Percentiles rank a stretch among this genome's conserved stretches.
Conservation (phyloP, 2,888 invertebrate species). For the Thyatira batis region DNA sequence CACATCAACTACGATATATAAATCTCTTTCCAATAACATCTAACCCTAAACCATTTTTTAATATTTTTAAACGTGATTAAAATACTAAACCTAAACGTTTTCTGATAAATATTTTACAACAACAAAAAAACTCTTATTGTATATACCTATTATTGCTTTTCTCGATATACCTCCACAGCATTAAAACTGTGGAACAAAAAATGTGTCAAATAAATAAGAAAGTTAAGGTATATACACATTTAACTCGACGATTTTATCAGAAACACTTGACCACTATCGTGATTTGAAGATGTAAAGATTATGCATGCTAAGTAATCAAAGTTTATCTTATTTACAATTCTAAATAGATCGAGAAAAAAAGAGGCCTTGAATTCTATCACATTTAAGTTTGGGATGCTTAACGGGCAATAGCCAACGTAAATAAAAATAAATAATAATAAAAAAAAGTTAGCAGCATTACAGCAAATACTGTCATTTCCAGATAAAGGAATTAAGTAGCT, state of each 20-base stretch:
- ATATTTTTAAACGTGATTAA: conserved; percentile 56
- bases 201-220: conserved; percentile 57
- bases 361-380: conserved; percentile 76
- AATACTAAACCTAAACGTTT: conserved; percentile 58
- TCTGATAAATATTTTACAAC: conserved; percentile 69
- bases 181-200: conserved; percentile 36
- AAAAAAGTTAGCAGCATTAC: conserved; percentile 45
- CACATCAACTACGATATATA: conserved; percentile 53
- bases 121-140: conserved; percentile 62
- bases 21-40: conserved; percentile 48
- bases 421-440: conserved; percentile 53
- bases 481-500: conserved; percentile 62
- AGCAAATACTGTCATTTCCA: conserved; percentile 62
- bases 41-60: conserved; percentile 65
- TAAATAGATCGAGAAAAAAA: conserved; percentile 63
- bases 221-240: conserved; percentile 54
- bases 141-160: conserved; percentile 78
- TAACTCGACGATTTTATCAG: conserved; percentile 42
- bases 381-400: conserved; percentile 66
- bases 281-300: conserved; percentile 60
- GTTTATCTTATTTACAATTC: conserved; percentile 77
- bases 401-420: conserved; percentile 76
- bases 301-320: conserved; percentile 53
- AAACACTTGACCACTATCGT: conserved; percentile 54
- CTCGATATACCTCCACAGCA: conserved; percentile 55